A percentile compares a stretch with the other conserved stretches of the same genome.
Conservation (phyloP, 1,140 invertebrate species). For the Bombus huntii region DNA sequence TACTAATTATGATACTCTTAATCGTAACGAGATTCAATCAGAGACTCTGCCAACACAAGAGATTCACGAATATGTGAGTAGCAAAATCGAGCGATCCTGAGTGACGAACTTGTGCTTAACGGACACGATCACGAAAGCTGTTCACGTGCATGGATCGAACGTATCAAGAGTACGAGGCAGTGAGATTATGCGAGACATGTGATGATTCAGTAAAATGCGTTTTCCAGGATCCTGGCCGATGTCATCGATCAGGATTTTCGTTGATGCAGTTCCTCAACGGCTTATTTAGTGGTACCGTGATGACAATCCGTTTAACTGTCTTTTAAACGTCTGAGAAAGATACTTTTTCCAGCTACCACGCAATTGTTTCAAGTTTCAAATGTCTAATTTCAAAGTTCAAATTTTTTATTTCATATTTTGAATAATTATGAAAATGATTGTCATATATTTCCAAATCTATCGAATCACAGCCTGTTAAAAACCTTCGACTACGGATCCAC, state of each 20-base stretch:
- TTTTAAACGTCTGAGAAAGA: neutral
- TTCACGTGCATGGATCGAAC: neutral
- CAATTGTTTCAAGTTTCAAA: neutral
- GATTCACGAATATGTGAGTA: neutral
- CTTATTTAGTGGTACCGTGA: neutral
- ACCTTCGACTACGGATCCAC: neutral
- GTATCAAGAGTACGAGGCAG: neutral
- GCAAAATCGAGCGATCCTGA: neutral
- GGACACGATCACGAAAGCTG: neutral
- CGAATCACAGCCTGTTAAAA: neutral
- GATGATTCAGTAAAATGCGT: constrained; percentile 54
- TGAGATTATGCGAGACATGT: neutral
- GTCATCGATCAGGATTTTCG: constrained; percentile 25
- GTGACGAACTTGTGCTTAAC: neutral
- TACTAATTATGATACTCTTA: constrained; percentile 40
- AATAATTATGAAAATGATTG: neutral
- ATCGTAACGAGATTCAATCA: constrained; percentile 26
- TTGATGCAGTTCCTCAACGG: neutral
- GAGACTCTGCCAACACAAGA: neutral
- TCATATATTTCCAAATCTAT: neutral
- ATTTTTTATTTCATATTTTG: neutral
- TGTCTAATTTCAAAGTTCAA: neutral
- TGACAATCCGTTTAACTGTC: neutral
- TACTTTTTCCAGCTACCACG: neutral
- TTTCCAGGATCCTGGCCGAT: constrained; percentile 42